phyloP scores from a whole-genome alignment of 2,797 vertebrate genomes.

The Okamejei kenojei region DNA sequence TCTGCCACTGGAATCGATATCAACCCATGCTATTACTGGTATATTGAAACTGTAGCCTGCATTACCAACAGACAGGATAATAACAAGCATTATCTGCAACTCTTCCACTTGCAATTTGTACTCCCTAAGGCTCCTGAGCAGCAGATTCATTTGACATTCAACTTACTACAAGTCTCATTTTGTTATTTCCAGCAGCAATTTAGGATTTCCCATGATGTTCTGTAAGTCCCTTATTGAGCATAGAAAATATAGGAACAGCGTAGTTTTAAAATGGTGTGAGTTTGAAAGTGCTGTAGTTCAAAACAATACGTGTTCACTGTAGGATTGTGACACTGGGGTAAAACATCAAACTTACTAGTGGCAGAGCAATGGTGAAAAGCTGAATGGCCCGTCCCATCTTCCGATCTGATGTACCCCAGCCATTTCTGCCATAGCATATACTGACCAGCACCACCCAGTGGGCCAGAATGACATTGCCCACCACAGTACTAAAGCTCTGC shows the following conservation, averaged over 20 bases:
- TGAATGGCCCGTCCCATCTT: no score
- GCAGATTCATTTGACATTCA: background rate
- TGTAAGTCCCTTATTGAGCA: background rate
- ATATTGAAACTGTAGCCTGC: background rate
- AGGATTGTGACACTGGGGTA: no score
- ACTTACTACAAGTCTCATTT: background rate
- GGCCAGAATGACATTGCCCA: background rate
- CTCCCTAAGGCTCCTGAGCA: background rate
- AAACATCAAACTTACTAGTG: no score
- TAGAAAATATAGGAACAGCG: no score
- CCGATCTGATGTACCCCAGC: no score
- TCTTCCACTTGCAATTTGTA: background rate
- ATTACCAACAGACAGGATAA: background rate
- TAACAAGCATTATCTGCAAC: background rate
- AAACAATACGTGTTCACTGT: no score
- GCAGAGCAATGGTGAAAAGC: no score
- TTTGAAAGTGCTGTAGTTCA: no score
- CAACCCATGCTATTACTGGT: background rate
- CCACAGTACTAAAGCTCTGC: background rate
- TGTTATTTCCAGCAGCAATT: background rate
- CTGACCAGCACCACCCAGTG: background rate
- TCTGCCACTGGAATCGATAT: background rate
- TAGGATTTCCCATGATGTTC: background rate
- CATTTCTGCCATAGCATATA: no score
- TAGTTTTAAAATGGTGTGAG: no score